These are phyloP conservation scores for Ptilonorhynchus violaceus DNA, from an alignment of 2,113 vertebrate species.

Conservation along the genomic window DNA sequence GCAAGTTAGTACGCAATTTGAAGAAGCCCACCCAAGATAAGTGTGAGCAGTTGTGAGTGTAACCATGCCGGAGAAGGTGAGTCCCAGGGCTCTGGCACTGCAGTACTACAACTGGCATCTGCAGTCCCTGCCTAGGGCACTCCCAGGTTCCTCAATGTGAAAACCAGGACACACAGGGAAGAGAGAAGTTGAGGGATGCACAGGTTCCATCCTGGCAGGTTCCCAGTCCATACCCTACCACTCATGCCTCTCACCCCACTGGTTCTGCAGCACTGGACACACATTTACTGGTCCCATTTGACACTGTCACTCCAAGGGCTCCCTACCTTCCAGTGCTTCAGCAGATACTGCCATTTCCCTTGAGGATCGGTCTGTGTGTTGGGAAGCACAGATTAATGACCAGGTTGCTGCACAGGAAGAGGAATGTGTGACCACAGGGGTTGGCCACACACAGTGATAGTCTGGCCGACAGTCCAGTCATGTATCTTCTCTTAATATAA, in stretches of 20 bases:
- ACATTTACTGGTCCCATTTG: background rate
- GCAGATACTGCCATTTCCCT: background rate
- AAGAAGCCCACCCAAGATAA: background rate
- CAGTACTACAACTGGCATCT: background rate
- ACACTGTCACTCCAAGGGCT: background rate
- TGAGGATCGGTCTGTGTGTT: background rate
- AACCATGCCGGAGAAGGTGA: background rate
- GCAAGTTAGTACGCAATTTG: background rate
- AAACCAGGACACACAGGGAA: background rate
- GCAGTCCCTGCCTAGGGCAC: background rate
- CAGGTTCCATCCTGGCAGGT: background rate
- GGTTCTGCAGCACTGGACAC: background rate
- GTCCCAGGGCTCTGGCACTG: rapidly evolving
- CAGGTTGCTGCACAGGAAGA: background rate
- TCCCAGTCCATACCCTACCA: background rate
- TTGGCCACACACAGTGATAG: background rate
- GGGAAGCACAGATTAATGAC: background rate
- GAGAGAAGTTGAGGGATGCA: background rate
- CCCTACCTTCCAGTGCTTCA: background rate
- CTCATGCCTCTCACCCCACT: rapidly evolving
- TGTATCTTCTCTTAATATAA: background rate
- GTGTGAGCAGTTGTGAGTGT: background rate
- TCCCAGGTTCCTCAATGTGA: rapidly evolving
- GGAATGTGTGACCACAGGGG: background rate
- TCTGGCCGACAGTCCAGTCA: background rate